A percentile compares a stretch with the other conserved stretches of the same genome.
phyloP scores from a whole-genome alignment of 2,113 vertebrate genomes.

The Toxostoma redivivum region DNA sequence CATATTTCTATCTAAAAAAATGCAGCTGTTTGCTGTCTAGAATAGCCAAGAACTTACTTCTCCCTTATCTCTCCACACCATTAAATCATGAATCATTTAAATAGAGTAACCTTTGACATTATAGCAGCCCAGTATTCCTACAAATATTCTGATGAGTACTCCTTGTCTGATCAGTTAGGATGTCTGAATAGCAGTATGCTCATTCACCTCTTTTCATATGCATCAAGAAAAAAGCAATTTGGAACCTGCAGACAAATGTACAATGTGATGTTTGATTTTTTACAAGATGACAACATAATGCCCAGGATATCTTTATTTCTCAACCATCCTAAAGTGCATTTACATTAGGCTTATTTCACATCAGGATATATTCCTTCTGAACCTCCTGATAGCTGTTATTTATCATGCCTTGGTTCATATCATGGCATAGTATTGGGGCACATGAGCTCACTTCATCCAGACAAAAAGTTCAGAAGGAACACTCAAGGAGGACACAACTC shows the following conservation, averaged over 20 bases:
- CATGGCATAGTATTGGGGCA: rapidly evolving
- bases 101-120: background rate
- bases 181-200: background rate
- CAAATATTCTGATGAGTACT: background rate
- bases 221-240: background rate
- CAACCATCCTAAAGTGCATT: background rate
- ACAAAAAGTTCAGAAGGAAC: background rate
- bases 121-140: background rate
- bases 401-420: background rate
- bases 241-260: background rate
- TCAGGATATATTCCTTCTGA: background rate
- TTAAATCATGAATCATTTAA: background rate
- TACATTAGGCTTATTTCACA: background rate
- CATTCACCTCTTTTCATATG: background rate
- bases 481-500: background rate
- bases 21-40: background rate
- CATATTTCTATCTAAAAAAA: background rate
- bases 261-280: background rate
- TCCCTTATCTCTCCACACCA: background rate
- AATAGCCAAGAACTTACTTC: background rate
- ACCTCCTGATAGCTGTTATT: rapidly evolving
- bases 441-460: background rate
- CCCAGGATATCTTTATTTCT: background rate
- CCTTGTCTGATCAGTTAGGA: background rate
- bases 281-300: background rate